These are phyloP conservation scores for Euspilapteryx auroguttella DNA, from an alignment of 2,888 invertebrate genomes.

Conservation along the genomic window DNA sequence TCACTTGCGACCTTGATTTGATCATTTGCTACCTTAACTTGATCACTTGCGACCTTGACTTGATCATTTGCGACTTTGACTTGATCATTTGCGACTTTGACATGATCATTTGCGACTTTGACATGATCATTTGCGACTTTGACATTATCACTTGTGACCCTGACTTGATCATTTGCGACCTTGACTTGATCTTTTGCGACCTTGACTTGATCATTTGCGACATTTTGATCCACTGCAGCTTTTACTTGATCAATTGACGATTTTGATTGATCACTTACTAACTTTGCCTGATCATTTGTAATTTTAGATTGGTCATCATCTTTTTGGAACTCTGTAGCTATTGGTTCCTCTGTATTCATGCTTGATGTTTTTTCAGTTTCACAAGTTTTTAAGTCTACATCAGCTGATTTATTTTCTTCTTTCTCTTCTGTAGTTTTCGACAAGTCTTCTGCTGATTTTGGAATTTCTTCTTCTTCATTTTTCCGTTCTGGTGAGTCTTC, in stretches of 20 bases:
- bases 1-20: no score
- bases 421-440: slow-evolving; percentile 8
- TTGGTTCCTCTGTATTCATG: no score
- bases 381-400: not conserved
- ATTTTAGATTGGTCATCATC: not conserved
- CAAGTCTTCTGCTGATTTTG: slow-evolving; percentile 16
- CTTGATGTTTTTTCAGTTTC: no score
- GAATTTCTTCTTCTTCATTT: not conserved
- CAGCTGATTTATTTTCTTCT: not conserved
- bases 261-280: not conserved
- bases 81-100: no score
- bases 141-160: no score
- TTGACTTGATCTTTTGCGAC: no score
- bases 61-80: not conserved
- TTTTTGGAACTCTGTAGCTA: no score
- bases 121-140: not conserved
- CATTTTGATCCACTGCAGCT: not conserved
- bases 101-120: slow-evolving; percentile 6
- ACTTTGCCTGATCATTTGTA: slow-evolving; percentile 8
- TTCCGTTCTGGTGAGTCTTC: not conserved
- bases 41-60: not conserved
- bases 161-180: no score
- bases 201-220: no score
- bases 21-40: slow-evolving; percentile 6
- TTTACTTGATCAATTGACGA: not conserved